Conservation (phyloP, 2,113 vertebrate genomes). For the Salvelinus sp. region DNA sequence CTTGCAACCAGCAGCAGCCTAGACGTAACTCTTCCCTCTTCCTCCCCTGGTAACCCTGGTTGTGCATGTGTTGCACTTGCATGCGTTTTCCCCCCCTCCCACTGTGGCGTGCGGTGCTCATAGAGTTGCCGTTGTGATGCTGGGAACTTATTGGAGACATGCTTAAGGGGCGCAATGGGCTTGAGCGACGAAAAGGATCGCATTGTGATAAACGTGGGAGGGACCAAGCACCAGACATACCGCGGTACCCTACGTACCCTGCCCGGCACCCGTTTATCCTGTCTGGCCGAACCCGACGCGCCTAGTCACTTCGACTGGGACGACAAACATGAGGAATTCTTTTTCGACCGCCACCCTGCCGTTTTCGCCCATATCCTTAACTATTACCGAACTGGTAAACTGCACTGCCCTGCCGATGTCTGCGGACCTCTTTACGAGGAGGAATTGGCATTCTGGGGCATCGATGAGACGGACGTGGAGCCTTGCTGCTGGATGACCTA, state of each 20-base stretch:
- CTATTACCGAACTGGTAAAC: slow-evolving; percentile 88
- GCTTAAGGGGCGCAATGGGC: slow-evolving; percentile 84
- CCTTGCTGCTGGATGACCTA: slow-evolving; percentile 94
- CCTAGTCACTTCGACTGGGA: slow-evolving; percentile 92
- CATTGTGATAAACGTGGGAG: slow-evolving; percentile 94
- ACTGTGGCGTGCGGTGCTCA: not conserved
- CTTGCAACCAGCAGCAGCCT: slow-evolving; percentile 39
- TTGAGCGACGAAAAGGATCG: slow-evolving; percentile 86
- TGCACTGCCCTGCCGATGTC: slow-evolving; percentile 90
- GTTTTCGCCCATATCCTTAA: slow-evolving; percentile 91
- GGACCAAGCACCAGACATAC: slow-evolving; percentile 91
- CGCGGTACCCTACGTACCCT: slow-evolving; percentile 90
- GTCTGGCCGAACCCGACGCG: slow-evolving; percentile 89
- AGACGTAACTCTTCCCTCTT: slow-evolving; percentile 24
- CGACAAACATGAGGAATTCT: slow-evolving; percentile 85
- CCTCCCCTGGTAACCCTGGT: slow-evolving; percentile 11
- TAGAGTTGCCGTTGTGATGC: slow-evolving; percentile 20
- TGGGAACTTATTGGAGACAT: slow-evolving; percentile 69
- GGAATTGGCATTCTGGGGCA: slow-evolving; percentile 90
- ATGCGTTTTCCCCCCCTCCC: slow-evolving; percentile 9
- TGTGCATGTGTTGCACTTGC: slow-evolving; percentile 35
- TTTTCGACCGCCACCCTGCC: slow-evolving; percentile 88
- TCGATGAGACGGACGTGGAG: slow-evolving; percentile 91
- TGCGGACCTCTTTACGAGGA: slow-evolving; percentile 89
- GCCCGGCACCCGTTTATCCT: slow-evolving; percentile 87